Evolutionary conservation across 1,140 invertebrate species (phyloP), one percentile per base, ranked within the genome.

Genomic region (Glossosoma conforme): DNA sequence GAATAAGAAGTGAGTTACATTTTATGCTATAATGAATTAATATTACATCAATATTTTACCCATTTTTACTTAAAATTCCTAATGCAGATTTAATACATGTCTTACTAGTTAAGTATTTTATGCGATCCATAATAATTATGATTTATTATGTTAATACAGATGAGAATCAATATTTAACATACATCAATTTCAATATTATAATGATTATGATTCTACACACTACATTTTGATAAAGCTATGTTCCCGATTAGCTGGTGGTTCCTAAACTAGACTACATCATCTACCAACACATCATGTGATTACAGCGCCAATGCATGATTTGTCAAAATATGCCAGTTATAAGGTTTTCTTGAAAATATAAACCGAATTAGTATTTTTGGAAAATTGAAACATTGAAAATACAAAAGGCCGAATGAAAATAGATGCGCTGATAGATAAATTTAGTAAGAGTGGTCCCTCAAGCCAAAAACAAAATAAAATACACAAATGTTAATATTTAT

Each of bases 161-260:
- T 41, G 33, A 47, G 24, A 22, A 43, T 50, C 33, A n/a, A n/a
- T n/a, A 52, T 44, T 52, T 44, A 41, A 52, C 49, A 42, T 52
- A 5, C 37, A 52, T 44, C 28, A 42, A 42, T 21, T 25, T 10
- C 41, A 52, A 53, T 46, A 41, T 49, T 32, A 19, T 37, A 40
- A 38, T 9, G 10, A 42, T 15, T 24, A 52, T 46, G 19, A 41
- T 49, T 56, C 61, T 67, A 66, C 60, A 52, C 22, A 50, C 70
- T 73, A 73, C 67, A 56, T 47, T 62, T 68, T 69, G 59, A 74
- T 74, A 74, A 74, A 74, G 70, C 70, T 74, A 69, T 72, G 66
- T 69, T 62, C 67, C 70, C 70, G 65, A 69, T 71, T 60, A 67
- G 62, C 56, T 55, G 56, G 43, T 41, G 52, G 56, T 48, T 54